phyloP scores from a whole-genome alignment of 2,888 invertebrate species.

The Macrophya alboannulata region DNA sequence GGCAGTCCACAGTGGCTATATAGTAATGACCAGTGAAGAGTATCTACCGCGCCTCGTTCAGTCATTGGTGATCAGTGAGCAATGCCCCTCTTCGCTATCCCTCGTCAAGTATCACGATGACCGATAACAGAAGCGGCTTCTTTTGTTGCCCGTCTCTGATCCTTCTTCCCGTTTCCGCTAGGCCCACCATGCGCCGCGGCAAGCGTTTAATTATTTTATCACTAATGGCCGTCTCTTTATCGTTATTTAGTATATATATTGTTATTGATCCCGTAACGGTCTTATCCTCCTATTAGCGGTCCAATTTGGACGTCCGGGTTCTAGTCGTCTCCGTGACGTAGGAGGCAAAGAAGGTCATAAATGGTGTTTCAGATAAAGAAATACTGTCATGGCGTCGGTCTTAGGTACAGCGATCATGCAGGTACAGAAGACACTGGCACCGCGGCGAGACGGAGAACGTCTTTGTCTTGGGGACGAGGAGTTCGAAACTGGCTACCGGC shows the following conservation, averaged over 20 bases:
- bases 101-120: slow-evolving; percentile 56
- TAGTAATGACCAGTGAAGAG: slow-evolving; percentile 52
- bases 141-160: slow-evolving; percentile 52
- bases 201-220: slow-evolving; percentile 65
- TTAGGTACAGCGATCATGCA: slow-evolving; percentile 24
- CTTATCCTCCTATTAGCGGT: slow-evolving; percentile 38
- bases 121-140: slow-evolving; percentile 57
- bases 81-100: slow-evolving; percentile 38
- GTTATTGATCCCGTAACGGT: slow-evolving; percentile 32
- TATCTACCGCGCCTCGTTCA: slow-evolving; percentile 18
- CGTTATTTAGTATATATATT: slow-evolving; percentile 36
- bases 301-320: slow-evolving; percentile 35
- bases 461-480: slow-evolving; percentile 60
- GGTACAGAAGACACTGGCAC: slow-evolving; percentile 34
- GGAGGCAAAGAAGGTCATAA: slow-evolving; percentile 42
- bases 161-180: slow-evolving; percentile 30
- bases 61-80: slow-evolving; percentile 50
- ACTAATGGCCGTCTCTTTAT: slow-evolving; percentile 59
- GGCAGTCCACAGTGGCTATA: slow-evolving; percentile 24
- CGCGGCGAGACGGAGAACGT: slow-evolving; percentile 46
- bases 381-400: slow-evolving; percentile 16
- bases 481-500: slow-evolving; percentile 69
- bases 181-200: slow-evolving; percentile 38
- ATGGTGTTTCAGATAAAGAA: slow-evolving; percentile 50
- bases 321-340: slow-evolving; percentile 23